Percentiles rank a stretch among this genome's conserved stretches.
These are phyloP conservation scores for Bombus breviceps DNA, from an alignment of 1,140 invertebrate genomes.

Conservation along the genomic window DNA sequence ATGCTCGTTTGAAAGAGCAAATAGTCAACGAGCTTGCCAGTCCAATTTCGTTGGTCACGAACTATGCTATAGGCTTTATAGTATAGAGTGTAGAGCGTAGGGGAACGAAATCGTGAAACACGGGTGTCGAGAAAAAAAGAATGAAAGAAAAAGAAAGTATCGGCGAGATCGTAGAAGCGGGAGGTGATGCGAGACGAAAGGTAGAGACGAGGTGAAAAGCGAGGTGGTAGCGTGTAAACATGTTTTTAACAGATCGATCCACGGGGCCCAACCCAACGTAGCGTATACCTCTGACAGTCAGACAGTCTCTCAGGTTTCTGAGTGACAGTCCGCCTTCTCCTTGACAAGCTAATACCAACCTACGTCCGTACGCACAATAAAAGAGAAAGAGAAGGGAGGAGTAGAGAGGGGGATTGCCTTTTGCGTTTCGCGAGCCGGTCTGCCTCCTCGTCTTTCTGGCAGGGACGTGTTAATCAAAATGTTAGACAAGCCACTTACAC, in stretches of 20 bases:
- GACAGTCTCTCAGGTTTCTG: constrained; percentile 65
- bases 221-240: constrained; percentile 71
- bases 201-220: constrained; percentile 53
- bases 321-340: constrained; percentile 68
- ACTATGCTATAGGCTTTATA: constrained; percentile 8
- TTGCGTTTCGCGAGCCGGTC: constrained; percentile 73
- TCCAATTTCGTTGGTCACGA: constrained; percentile 42
- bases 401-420: constrained; percentile 65
- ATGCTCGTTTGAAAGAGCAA: constrained; percentile 35
- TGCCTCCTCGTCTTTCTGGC: constrained; percentile 70
- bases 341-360: constrained; percentile 82
- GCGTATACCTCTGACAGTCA: constrained; percentile 55
- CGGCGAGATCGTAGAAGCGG: not conserved
- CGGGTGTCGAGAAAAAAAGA: constrained; percentile 6
- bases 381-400: constrained; percentile 11
- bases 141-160: not conserved
- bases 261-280: constrained; percentile 32
- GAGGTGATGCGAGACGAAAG: constrained; percentile 26
- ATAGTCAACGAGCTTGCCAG: constrained; percentile 22
- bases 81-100: not conserved
- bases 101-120: constrained; percentile 6
- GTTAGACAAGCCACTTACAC: constrained; percentile 83
- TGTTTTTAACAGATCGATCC: constrained; percentile 72
- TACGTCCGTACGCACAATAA: constrained; percentile 67
- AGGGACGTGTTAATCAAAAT: constrained; percentile 83